Conservation (phyloP, 2,797 vertebrate genomes). For the Gila robusta region DNA sequence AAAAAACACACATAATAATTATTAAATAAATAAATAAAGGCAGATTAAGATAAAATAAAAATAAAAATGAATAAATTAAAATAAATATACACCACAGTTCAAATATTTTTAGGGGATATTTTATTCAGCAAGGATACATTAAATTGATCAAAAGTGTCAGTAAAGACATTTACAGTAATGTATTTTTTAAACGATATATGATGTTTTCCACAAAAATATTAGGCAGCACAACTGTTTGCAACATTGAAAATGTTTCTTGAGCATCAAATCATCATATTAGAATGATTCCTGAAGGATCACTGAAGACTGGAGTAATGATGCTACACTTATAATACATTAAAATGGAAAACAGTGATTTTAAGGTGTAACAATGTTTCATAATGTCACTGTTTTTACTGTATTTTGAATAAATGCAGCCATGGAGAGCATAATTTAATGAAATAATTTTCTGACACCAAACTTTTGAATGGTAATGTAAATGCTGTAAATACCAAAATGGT, state of each 20-base stretch:
- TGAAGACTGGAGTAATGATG: not conserved
- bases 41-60: not conserved
- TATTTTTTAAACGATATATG: not conserved
- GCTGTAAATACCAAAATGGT: too few relatives aligned
- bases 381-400: not conserved
- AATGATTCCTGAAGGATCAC: not conserved
- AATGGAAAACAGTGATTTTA: not conserved
- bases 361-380: not conserved
- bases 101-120: not conserved
- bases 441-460: not conserved
- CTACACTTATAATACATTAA: not conserved
- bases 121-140: not conserved
- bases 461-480: not conserved
- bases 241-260: not conserved
- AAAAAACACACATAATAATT: too few relatives aligned
- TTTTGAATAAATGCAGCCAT: too few relatives aligned
- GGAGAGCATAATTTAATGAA: too few relatives aligned
- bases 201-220: not conserved
- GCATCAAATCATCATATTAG: not conserved
- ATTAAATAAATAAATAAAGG: not conserved
- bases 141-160: too few relatives aligned
- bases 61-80: not conserved
- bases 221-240: not conserved
- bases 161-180: not conserved
- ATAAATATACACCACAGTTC: not conserved